These are phyloP conservation scores for Epirrhoe alternata DNA, from an alignment of 2,888 invertebrate species.

Conservation along the genomic window DNA sequence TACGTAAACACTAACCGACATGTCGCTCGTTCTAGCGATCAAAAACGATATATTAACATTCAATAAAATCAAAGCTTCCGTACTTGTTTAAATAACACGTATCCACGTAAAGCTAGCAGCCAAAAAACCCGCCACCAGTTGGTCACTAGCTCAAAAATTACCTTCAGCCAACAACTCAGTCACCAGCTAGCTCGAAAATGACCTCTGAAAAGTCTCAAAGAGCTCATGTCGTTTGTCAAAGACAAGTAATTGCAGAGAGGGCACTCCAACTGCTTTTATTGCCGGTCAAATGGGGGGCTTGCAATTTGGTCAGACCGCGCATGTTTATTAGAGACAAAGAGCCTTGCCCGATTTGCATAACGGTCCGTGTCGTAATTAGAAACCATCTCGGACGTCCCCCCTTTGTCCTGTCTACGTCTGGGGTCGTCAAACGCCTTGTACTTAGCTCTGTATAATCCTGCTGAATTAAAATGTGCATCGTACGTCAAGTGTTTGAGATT, in stretches of 20 bases:
- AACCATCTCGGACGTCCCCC: conserved; percentile 81
- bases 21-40: conserved; percentile 12
- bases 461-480: conserved; percentile 62
- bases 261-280: conserved; percentile 71
- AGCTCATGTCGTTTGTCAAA: conserved; percentile 59
- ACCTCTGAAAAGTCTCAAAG: conserved; percentile 24
- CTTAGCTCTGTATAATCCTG: conserved; percentile 73
- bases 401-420: conserved; percentile 77
- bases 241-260: conserved; percentile 70
- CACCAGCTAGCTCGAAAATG: too few relatives aligned
- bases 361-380: conserved; percentile 83
- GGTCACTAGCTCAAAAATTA: too few relatives aligned
- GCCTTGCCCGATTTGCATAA: conserved; percentile 81
- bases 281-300: conserved; percentile 65
- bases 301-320: conserved; percentile 81
- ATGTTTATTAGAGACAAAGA: conserved; percentile 83
- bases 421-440: conserved; percentile 74
- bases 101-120: too few relatives aligned
- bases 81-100: too few relatives aligned
- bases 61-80: too few relatives aligned
- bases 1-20: conserved; percentile 36
- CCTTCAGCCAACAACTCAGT: too few relatives aligned
- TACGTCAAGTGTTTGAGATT: conserved; percentile 19
- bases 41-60: too few relatives aligned
- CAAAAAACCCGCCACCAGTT: too few relatives aligned